Evolutionary conservation across 2,113 vertebrate species (phyloP).

Genomic region (Anser cygnoides): DNA sequence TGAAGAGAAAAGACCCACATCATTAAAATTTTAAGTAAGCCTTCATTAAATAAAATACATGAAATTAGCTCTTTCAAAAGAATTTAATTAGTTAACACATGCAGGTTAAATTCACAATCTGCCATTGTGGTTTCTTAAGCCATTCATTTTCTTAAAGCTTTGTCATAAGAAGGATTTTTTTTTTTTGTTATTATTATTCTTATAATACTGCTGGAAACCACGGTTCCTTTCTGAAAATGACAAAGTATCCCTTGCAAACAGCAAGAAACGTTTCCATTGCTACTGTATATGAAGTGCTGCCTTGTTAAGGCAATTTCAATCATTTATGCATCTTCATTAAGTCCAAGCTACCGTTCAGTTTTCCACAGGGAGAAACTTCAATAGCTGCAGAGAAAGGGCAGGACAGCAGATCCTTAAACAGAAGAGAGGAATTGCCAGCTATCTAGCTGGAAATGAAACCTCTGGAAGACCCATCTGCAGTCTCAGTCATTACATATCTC

Average conservation of each 20-base stretch:
- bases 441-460: constrained; percentile 65
- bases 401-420: constrained; percentile 62
- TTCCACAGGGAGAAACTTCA: constrained; percentile 36
- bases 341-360: constrained; percentile 8
- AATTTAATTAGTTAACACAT: constrained; percentile 32
- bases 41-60: constrained; percentile 54
- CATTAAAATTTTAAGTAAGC: constrained; percentile 56
- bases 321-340: constrained; percentile 43
- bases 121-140: neutral
- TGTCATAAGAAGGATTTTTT: neutral
- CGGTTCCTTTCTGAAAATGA: neutral
- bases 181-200: constrained; percentile 6
- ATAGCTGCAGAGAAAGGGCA: constrained; percentile 45
- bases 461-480: constrained; percentile 66
- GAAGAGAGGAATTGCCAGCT: constrained; percentile 55
- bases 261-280: neutral
- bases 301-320: constrained; percentile 39
- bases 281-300: neutral
- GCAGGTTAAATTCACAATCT: constrained; percentile 49
- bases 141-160: neutral
- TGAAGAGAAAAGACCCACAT: constrained; percentile 6
- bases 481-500: constrained; percentile 42
- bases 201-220: neutral
- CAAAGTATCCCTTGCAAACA: neutral
- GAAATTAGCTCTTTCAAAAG: constrained; percentile 53